phyloP scores from a whole-genome alignment of 2,797 vertebrate species.

The Sebastolobus alascanus region DNA sequence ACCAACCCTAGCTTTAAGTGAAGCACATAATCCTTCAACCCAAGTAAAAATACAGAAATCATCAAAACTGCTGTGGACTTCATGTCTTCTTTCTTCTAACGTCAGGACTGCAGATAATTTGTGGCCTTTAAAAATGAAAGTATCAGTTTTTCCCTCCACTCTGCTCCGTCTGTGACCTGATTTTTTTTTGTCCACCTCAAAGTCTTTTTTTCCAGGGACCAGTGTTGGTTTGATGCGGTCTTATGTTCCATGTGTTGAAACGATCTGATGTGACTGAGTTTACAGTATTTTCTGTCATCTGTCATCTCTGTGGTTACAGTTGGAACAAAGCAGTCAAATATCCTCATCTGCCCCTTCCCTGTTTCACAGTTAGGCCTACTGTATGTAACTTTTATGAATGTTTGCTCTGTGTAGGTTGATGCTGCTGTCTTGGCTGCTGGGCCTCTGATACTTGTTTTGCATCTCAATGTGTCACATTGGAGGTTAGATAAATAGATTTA shows the following conservation, averaged over 20 bases:
- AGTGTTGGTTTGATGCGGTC: not conserved
- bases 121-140: not conserved
- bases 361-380: not conserved
- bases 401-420: not conserved
- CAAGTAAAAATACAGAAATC: not conserved
- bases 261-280: not conserved
- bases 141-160: not conserved
- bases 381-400: not conserved
- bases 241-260: conserved; percentile 6
- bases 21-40: no score
- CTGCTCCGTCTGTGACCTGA: not conserved
- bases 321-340: not conserved
- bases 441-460: not conserved
- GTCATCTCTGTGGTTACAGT: not conserved
- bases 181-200: not conserved
- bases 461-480: not conserved
- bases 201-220: conserved; percentile 3
- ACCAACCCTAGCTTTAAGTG: no score
- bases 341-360: not conserved
- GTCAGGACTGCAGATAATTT: not conserved
- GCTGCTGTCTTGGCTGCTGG: not conserved
- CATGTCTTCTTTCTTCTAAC: not conserved
- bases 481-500: not conserved
- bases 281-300: not conserved
- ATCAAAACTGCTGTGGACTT: not conserved